These are phyloP conservation scores for Callitettix versicolor DNA, from an alignment of 1,140 invertebrate genomes.

Conservation along the genomic window DNA sequence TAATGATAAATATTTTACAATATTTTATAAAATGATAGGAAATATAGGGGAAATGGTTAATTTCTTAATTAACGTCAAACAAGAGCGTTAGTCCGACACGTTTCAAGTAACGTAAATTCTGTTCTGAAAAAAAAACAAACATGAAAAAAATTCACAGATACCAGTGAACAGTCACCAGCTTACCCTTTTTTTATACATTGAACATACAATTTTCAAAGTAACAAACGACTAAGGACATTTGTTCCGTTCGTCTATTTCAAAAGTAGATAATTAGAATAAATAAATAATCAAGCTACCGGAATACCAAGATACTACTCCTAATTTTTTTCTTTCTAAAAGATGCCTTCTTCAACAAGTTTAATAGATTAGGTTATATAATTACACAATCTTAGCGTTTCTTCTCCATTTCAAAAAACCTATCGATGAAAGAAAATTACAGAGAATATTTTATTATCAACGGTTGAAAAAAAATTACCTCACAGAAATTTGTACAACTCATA, in stretches of 20 bases:
- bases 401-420: slow-evolving; percentile 5
- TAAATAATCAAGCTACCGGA: not conserved
- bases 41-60: not conserved
- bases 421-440: too few relatives aligned
- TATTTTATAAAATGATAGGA: not conserved
- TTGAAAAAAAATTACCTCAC: too few relatives aligned
- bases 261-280: not conserved
- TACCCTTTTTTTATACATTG: slow-evolving; percentile 6
- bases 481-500: not conserved
- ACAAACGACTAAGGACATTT: slow-evolving; percentile 1
- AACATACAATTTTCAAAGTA: slow-evolving; percentile 10
- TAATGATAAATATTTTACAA: not conserved
- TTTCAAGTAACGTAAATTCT: slow-evolving; percentile 12
- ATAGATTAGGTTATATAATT: slow-evolving; percentile 2
- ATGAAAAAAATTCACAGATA: slow-evolving; percentile 1
- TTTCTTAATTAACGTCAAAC: not conserved
- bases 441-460: too few relatives aligned
- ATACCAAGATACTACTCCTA: not conserved
- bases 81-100: not conserved
- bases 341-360: not conserved
- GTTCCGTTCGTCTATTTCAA: not conserved
- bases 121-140: not conserved
- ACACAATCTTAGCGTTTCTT: slow-evolving; percentile 2
- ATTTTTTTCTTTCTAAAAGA: not conserved
- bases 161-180: not conserved